Conservation (phyloP, 2,888 invertebrate genomes). For the Ischnus inquisitorius region DNA sequence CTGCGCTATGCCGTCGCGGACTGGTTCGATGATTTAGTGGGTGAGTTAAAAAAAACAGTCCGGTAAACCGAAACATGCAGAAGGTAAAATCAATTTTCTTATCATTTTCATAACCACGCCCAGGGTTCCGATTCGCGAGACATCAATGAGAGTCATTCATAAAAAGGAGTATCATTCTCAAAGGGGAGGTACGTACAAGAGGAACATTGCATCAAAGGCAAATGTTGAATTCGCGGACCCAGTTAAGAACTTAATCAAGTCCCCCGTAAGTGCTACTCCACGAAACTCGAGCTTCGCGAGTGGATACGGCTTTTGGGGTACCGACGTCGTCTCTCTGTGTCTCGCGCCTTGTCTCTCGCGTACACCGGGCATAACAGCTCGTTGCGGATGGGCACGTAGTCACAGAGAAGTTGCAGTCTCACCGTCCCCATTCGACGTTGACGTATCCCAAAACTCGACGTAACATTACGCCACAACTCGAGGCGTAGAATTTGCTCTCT, state of each 20-base stretch:
- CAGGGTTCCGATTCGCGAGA: no score
- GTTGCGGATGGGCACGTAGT: conserved; percentile 3
- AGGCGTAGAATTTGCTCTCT: conserved; percentile 26
- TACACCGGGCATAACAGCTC: background rate
- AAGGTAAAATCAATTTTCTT: background rate
- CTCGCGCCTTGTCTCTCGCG: background rate
- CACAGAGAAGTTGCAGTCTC: background rate
- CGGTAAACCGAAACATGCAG: background rate
- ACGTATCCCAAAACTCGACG: conserved; percentile 22
- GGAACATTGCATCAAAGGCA: conserved; percentile 29
- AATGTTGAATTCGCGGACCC: conserved; percentile 33
- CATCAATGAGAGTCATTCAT: no score
- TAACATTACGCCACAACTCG: conserved; percentile 21
- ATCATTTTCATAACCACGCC: no score
- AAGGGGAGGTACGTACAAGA: background rate
- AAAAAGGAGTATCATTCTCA: background rate
- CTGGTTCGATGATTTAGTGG: background rate
- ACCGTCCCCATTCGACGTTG: background rate
- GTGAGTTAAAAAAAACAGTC: background rate
- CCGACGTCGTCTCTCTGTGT: background rate
- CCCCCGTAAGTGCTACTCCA: background rate
- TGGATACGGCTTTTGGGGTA: conserved; percentile 18
- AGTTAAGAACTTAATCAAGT: conserved; percentile 58
- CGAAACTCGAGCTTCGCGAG: background rate
- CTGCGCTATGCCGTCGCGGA: background rate